Percentiles rank a stretch among this genome's conserved stretches.
These are phyloP conservation scores for Apostichopus leukothele DNA, from an alignment of 53 echinoderm and acorn worm species.

Conservation along the genomic window DNA sequence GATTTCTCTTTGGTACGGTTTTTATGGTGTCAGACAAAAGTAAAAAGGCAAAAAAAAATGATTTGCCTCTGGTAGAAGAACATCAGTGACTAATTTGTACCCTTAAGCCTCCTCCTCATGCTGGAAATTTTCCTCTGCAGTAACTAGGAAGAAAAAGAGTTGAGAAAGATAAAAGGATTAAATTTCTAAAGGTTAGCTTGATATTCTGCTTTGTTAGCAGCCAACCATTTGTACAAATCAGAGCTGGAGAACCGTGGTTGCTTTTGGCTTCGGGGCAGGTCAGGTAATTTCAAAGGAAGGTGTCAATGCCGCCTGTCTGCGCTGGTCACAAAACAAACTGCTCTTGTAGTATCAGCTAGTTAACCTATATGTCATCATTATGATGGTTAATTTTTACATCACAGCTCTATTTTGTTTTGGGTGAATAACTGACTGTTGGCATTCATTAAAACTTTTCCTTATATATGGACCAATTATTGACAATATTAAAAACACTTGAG, in stretches of 20 bases:
- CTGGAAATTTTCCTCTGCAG: too few species aligned
- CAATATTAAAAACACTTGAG: too few species aligned
- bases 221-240: not conserved
- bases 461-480: too few species aligned
- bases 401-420: too few species aligned
- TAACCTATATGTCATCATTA: not conserved
- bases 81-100: not conserved
- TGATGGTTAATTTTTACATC: too few species aligned
- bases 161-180: not conserved
- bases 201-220: not conserved
- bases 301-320: not conserved
- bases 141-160: too few species aligned
- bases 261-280: not conserved
- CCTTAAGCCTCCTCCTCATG: not conserved
- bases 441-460: too few species aligned
- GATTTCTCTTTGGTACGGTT: not conserved
- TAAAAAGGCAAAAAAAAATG: not conserved
- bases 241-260: not conserved
- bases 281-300: not conserved
- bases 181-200: not conserved
- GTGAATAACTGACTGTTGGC: too few species aligned
- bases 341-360: not conserved
- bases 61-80: not conserved
- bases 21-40: not conserved
- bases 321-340: not conserved